A percentile compares a stretch with the other conserved stretches of the same genome.
These are phyloP conservation scores for Hucho hucho DNA, from an alignment of 2,113 vertebrate species.

Conservation along the genomic window DNA sequence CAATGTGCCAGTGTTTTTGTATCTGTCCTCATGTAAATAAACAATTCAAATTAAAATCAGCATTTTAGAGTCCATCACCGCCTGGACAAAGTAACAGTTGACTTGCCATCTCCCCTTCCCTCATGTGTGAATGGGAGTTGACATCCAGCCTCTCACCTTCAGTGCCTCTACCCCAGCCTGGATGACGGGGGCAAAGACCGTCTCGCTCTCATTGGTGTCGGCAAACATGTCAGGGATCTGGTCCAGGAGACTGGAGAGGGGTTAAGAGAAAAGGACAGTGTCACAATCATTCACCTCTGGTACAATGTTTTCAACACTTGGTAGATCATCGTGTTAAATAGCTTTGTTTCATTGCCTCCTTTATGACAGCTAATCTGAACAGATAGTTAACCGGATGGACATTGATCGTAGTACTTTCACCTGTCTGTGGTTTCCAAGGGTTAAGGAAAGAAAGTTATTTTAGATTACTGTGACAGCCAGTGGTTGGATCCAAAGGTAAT, in stretches of 20 bases:
- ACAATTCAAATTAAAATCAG: too few relatives aligned
- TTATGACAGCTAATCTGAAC: not conserved
- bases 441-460: not conserved
- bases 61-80: too few relatives aligned
- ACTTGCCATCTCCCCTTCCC: not conserved
- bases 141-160: conserved; percentile 77
- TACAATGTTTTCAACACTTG: not conserved
- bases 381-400: not conserved
- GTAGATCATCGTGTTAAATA: not conserved
- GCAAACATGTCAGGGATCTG: conserved; percentile 98
- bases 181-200: conserved; percentile 89
- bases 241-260: conserved; percentile 81
- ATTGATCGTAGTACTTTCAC: not conserved
- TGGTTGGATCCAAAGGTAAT: not conserved
- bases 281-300: not conserved
- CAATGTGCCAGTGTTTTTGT: too few relatives aligned
- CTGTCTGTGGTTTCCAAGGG: not conserved
- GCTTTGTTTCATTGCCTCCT: not conserved
- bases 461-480: not conserved
- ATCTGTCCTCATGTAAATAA: too few relatives aligned
- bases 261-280: not conserved
- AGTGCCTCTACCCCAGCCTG: conserved; percentile 93
- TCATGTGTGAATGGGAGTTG: not conserved
- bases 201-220: conserved; percentile 90
- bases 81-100: too few relatives aligned